Base-by-base conservation (phyloP, 2,797 vertebrate genomes). In the Acanthurus leucopareius region DNA sequence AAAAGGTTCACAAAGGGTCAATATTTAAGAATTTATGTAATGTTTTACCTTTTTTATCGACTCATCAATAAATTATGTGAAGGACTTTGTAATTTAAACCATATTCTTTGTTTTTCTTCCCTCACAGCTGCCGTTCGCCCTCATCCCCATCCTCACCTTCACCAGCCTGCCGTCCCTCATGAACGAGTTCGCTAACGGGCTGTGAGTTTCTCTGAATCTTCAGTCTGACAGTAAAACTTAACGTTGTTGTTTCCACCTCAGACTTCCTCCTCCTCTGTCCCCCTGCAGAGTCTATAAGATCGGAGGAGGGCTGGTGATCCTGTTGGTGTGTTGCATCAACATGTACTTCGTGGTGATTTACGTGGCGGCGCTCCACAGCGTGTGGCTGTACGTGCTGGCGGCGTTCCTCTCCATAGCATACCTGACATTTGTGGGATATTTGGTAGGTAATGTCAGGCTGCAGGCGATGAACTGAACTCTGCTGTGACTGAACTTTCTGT, bases 91-190 rank as follows among this genome's bases (percentile, higher is more conserved):
- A 28, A 20, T 28, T 8, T 22, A 58, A 48, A 25, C 44, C 38
- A 38, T 14, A 19, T 14, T 17, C 16, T 1, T 19, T 48, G 6
- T 48, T 20, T 3, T 22, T n/a, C 44, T 14, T 64, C n/a, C 80
- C 81, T 56, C 58, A 10, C 94, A 98, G 97, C 89, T 98, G 60
- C 97, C 97, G 0, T 98, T 98, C 7, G 97, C 97, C 16, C 93
- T 98, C 82, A 97, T 99, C 75, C 97, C 97, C 1, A 94, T 99
- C 81, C 95, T 99, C 60, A 98, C 97, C 0, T 97, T 99, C 86
- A 98, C 97, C 71, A 99, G 97, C 81, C 79, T 97, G 56, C 93
- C 93, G 0, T 93, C 96, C 0, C 91, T 98, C 57, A 99, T 98
- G 97, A 94, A 72, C 0, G 97, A 98, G 28, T 98, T 97, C n/a